Evolutionary conservation across 1,140 invertebrate species (phyloP), one percentile per base, ranked within the genome.

Genomic region (Sycophaga agraensis): DNA sequence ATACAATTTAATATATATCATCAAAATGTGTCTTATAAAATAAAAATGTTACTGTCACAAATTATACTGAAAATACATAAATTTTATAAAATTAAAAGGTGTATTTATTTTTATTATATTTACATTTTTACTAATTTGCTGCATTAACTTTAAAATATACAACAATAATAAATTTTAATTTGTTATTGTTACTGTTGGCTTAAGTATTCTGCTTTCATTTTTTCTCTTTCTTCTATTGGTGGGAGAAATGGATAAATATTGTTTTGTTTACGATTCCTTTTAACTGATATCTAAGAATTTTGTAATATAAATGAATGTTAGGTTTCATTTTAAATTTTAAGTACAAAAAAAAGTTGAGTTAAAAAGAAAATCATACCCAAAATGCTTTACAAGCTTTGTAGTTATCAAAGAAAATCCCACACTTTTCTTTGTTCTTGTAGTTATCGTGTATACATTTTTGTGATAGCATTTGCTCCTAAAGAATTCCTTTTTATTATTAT

Each of bases 211-310:
- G 19, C 46, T 39, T 68, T 77, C 51, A 78, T 66, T 63, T 70
- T 70, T 28, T 42, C 37, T 49, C 75, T 49, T 2, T 78, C 75
- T 24, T 72, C 74, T 0, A 53, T 43, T 7, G 31, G 19, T 17
- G 76, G 75, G 3, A 78, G 8, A 7, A 21, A 1, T 9, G 76
- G 76, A 14, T 3, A 39, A 17, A 76, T 68, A 16, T 53, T 57
- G 12, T 65, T 17, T 0, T 0, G 4, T 22, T 16, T 66, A 11
- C 76, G 68, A 0, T 68, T 4, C 0, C 0, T 12, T 50, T 22
- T 14, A 77, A 51, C 0, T 8, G 11, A 40, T 46, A 42, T 6
- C 34, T 26, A 5, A 19, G 16, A 42, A 26, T 24, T 46, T 56
- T 17, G 14, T 21, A 46, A 12, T 19, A 17, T 21, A 21, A 43